Percentiles rank a stretch among this genome's conserved stretches.
These are phyloP conservation scores for Verasper variegatus DNA, from an alignment of 2,113 vertebrate species.

Conservation along the genomic window DNA sequence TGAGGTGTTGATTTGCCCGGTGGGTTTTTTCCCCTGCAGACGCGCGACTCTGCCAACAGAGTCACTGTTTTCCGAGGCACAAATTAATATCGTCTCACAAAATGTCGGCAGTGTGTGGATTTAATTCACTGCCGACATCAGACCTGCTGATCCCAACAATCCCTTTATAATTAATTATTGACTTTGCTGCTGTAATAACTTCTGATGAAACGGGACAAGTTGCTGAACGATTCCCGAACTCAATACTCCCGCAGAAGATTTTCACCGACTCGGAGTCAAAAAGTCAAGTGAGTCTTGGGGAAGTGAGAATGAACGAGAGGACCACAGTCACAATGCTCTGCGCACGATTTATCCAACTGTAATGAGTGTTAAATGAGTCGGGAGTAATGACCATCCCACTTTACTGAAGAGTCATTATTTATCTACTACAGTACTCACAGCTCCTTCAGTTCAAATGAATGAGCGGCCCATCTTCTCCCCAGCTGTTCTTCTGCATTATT, in stretches of 20 bases:
- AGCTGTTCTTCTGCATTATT: constrained; percentile 52
- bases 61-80: not conserved
- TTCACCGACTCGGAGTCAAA: no score
- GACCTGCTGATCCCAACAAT: not conserved
- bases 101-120: not conserved
- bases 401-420: constrained; percentile 21
- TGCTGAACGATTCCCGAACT: not conserved
- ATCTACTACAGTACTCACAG: constrained; percentile 4
- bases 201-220: not conserved
- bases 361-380: constrained; percentile 42
- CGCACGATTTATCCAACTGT: constrained; percentile 23
- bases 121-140: not conserved
- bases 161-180: not conserved
- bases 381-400: constrained; percentile 21
- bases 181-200: not conserved
- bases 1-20: not conserved
- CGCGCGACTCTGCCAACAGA: not conserved
- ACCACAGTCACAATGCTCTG: not conserved
- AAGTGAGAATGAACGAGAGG: not conserved
- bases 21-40: not conserved
- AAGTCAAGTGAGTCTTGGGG: not conserved
- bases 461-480: constrained; percentile 18
- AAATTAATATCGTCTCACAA: not conserved
- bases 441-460: constrained; percentile 33
- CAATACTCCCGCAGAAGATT: not conserved